Evolutionary conservation across 1,140 invertebrate species (phyloP).

Genomic region (Epicauta chinensis): DNA sequence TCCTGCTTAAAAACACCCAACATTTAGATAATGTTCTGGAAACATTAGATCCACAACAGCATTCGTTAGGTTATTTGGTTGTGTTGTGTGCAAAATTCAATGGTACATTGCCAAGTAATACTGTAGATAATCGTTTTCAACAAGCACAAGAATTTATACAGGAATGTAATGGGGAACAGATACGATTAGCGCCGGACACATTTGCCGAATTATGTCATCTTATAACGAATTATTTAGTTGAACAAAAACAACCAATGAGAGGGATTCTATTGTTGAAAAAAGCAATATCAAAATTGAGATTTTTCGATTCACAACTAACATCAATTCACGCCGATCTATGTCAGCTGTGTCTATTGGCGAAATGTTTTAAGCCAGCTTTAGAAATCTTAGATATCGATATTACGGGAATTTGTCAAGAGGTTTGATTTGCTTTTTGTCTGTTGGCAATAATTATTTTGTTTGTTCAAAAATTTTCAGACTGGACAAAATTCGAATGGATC

Average conservation of each 20-base stretch:
- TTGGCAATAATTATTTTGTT: conserved; percentile 10
- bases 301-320: conserved; percentile 82
- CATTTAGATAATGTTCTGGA: conserved; percentile 85
- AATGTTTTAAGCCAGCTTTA: conserved; percentile 88
- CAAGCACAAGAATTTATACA: conserved; percentile 76
- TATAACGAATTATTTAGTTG: conserved; percentile 70
- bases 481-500: conserved; percentile 31
- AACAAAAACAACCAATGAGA: conserved; percentile 68
- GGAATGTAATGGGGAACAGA: conserved; percentile 81
- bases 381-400: conserved; percentile 87
- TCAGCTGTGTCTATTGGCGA: conserved; percentile 84
- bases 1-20: conserved; percentile 72
- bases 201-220: conserved; percentile 85
- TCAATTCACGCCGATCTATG: conserved; percentile 91
- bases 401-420: conserved; percentile 82
- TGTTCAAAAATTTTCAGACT: conserved; percentile 22
- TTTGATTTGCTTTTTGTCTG: conserved; percentile 38
- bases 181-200: conserved; percentile 72
- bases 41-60: conserved; percentile 81
- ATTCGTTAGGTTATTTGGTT: conserved; percentile 79
- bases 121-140: conserved; percentile 39
- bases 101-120: conserved; percentile 37
- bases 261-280: conserved; percentile 78
- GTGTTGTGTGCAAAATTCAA: conserved; percentile 76
- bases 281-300: conserved; percentile 84